Base-by-base conservation (phyloP, 2,113 vertebrate genomes). In the Nycticorax nycticorax region DNA sequence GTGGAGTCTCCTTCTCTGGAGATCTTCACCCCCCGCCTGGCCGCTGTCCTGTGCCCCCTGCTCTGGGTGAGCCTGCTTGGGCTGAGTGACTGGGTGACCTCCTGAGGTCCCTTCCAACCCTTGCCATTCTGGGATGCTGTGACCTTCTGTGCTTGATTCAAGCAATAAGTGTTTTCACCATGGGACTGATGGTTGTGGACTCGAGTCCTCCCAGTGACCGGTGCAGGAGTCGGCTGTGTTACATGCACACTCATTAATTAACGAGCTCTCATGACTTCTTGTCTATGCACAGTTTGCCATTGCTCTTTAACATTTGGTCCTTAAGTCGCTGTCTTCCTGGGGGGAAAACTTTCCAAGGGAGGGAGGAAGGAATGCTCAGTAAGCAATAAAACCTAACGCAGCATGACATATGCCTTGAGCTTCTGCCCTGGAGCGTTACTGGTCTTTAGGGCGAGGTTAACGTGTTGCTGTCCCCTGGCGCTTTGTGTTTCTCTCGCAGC, bases 391-490 rank as follows among this genome's bases (percentile, higher is more conserved):
- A 22, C 10, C 8, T 21, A 37, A 32, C 13, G 17, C 45, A 52
- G 14, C 48, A 6, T 21, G 41, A 33, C 20, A 33, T 27, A 18
- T 2, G 4, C 33, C 21, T 43, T 16, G 45, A 33, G 52, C 50
- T 56, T 41, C 76, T 56, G 30, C 48, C 68, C 56, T 24, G 24
- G 13, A 20, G 18, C 3, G 41, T 19, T 39, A 3, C 57, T 10
- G 15, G 5, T 26, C 23, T n/a, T 20, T 21, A 12, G 19, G 35
- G 30, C 16, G 48, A 35, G 39, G 8, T 23, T 33, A 9, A 39
- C 1, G 4, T 20, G 6, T 18, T 50, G 52, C 53, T 59, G 20
- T 4, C 43, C 45, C 3, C 1, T 15, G 12, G 30, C 48, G 3
- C 10, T n/a, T 37, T 1, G 1, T 18, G 28, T 10, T 64, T 41